phyloP scores from a whole-genome alignment of 1,140 invertebrate species.

The Druon quercuslanigerum region DNA sequence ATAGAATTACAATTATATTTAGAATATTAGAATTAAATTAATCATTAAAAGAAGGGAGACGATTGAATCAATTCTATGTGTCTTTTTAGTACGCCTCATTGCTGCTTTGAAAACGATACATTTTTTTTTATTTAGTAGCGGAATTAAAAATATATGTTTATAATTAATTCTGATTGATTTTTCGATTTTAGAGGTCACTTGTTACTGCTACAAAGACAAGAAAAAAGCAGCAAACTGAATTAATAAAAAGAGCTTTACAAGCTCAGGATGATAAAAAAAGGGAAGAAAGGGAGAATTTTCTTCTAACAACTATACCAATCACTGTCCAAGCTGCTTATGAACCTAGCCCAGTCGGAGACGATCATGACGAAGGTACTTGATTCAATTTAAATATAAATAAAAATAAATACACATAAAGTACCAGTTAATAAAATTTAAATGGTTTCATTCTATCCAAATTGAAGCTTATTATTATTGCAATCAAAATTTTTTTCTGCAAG shows the following conservation, averaged over 20 bases:
- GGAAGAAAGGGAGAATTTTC: constrained; percentile 95
- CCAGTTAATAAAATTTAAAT: neutral
- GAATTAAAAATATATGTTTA: too few species aligned
- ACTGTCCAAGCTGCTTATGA: constrained; percentile 96
- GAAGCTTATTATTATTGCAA: too few species aligned
- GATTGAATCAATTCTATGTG: too few species aligned
- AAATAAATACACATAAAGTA: neutral
- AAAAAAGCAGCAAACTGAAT: constrained; percentile 98
- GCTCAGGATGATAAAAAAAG: constrained; percentile 97
- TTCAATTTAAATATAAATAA: constrained; percentile 26
- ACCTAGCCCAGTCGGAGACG: constrained; percentile 88
- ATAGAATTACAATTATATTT: too few species aligned
- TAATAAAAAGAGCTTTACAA: constrained; percentile 95
- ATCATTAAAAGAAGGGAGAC: too few species aligned
- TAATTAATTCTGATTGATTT: neutral
- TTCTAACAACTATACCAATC: constrained; percentile 98
- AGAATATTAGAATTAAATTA: neutral
- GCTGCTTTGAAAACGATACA: too few species aligned
- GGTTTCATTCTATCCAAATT: too few species aligned
- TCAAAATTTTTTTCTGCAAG: too few species aligned
- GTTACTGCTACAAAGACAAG: constrained; percentile 99
- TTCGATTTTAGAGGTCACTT: constrained; percentile 85
- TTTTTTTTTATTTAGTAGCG: too few species aligned
- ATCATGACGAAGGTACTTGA: constrained; percentile 87
- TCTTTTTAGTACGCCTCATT: too few species aligned